These are phyloP conservation scores for Horisme vitalbata DNA, from an alignment of 2,888 invertebrate genomes.

Conservation along the genomic window DNA sequence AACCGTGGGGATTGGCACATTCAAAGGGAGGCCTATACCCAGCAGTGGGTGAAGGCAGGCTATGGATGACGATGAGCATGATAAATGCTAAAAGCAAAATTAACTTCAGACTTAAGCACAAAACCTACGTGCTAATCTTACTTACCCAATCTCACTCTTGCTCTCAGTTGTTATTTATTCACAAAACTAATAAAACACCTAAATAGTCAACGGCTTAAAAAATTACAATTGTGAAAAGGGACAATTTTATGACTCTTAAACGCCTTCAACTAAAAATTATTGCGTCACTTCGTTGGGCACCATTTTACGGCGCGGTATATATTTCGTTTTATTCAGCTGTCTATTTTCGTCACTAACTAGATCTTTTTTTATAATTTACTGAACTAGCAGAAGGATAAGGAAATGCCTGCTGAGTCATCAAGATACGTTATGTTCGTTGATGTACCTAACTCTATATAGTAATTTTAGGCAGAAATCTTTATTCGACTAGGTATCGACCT, in stretches of 20 bases:
- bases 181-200: slow-evolving; percentile 18
- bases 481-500: too few species aligned
- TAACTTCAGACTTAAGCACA: too few species aligned
- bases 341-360: slow-evolving; percentile 19
- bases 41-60: too few species aligned
- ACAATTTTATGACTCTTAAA: slow-evolving; percentile 50
- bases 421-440: slow-evolving; percentile 30
- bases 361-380: slow-evolving; percentile 1
- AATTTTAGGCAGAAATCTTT: too few species aligned
- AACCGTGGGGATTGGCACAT: too few species aligned
- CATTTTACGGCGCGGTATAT: slow-evolving; percentile 43
- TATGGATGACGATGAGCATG: too few species aligned
- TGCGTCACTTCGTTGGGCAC: slow-evolving; percentile 44
- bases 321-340: slow-evolving; percentile 37
- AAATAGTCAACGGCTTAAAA: slow-evolving; percentile 42
- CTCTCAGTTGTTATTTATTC: neutral
- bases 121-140: too few species aligned
- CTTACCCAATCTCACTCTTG: neutral
- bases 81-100: too few species aligned
- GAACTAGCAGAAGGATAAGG: too few species aligned
- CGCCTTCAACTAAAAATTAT: slow-evolving; percentile 49
- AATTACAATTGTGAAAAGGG: slow-evolving; percentile 37
- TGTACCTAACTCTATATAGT: too few species aligned
- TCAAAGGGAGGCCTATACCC: too few species aligned
- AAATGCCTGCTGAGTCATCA: slow-evolving; percentile 41